These are phyloP conservation scores for Poicephalus meyeri DNA, from an alignment of 2,113 vertebrate species.

Conservation along the genomic window DNA sequence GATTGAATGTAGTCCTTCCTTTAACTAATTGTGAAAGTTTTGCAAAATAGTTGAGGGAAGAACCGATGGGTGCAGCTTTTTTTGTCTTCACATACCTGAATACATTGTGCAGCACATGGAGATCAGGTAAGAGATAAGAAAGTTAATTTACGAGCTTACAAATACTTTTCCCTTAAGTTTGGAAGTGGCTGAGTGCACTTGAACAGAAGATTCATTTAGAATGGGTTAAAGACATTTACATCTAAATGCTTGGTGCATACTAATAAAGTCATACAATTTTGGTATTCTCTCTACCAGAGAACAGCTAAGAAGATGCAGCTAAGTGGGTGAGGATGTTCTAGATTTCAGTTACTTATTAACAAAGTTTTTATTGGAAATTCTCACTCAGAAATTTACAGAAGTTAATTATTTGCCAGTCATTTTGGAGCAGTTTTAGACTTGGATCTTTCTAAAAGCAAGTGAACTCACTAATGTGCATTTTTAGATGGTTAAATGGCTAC, in stretches of 20 bases:
- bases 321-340: neutral
- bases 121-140: neutral
- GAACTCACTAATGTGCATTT: neutral
- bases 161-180: conserved; percentile 15
- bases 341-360: conserved; percentile 8
- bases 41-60: neutral
- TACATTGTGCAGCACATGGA: neutral
- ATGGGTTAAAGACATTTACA: conserved; percentile 49
- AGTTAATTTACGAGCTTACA: neutral
- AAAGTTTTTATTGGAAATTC: neutral
- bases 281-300: neutral
- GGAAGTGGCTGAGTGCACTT: neutral
- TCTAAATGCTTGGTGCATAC: conserved; percentile 27
- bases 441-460: neutral
- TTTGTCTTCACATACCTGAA: neutral
- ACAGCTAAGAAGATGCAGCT: neutral
- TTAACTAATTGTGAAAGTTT: neutral
- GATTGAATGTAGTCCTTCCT: neutral
- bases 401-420: neutral
- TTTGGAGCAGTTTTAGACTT: neutral
- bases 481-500: neutral
- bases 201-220: conserved; percentile 59
- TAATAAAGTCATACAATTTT: conserved; percentile 33
- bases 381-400: neutral
- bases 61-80: neutral